These are phyloP conservation scores for Phalacrocorax carbo DNA, from an alignment of 2,113 vertebrate genomes.

Conservation along the genomic window DNA sequence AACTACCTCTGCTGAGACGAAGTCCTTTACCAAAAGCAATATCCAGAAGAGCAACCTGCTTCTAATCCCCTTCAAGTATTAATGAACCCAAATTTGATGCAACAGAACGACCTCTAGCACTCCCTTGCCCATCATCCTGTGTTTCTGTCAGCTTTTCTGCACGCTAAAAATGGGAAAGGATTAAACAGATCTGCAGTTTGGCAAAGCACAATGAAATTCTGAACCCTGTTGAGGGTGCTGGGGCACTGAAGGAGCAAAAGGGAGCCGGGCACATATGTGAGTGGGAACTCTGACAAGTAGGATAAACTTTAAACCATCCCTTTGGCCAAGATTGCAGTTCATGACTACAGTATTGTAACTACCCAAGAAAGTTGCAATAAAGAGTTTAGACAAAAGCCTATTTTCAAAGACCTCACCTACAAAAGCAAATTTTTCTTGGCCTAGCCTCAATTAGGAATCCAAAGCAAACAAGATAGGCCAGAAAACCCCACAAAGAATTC, in stretches of 20 bases:
- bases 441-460: neutral
- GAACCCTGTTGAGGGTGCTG: neutral
- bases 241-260: neutral
- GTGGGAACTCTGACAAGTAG: conserved; percentile 11
- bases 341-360: neutral
- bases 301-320: neutral
- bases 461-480: neutral
- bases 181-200: conserved; percentile 36
- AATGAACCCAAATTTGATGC: conserved; percentile 51
- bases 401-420: neutral
- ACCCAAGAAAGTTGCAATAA: neutral
- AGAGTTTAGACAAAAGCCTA: neutral
- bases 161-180: neutral
- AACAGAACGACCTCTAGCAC: conserved; percentile 40
- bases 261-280: neutral
- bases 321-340: neutral
- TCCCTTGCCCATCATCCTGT: neutral
- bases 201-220: neutral
- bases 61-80: conserved; percentile 35
- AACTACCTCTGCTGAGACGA: conserved; percentile 35
- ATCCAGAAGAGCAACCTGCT: conserved; percentile 51
- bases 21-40: conserved; percentile 22
- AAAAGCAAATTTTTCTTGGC: neutral
- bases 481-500: neutral
- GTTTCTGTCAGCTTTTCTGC: conserved; percentile 45